Percentiles rank a stretch among this genome's conserved stretches.
Evolutionary conservation across 2,113 vertebrate genomes (phyloP).

Genomic region (Pterocles burchelli): DNA sequence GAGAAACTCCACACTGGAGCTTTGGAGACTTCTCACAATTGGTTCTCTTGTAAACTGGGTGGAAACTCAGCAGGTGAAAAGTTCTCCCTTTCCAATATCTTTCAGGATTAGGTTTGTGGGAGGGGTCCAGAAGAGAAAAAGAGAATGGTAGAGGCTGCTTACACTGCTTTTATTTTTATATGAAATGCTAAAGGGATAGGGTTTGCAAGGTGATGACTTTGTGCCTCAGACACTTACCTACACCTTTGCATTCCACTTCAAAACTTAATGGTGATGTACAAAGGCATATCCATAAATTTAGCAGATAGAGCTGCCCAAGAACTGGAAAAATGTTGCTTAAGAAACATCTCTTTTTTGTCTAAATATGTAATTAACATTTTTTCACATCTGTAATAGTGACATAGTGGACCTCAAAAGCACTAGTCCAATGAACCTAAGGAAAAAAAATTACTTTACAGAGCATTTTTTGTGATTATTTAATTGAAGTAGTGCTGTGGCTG

Average conservation of each 20-base stretch:
- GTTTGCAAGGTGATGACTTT: not conserved
- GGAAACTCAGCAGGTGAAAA: not conserved
- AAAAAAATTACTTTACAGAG: not conserved
- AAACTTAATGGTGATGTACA: not conserved
- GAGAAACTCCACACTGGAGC: not conserved
- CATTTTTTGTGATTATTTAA: not conserved
- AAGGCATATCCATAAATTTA: not conserved
- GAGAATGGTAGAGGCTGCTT: not conserved
- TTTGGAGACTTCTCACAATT: not conserved
- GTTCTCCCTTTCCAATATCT: not conserved
- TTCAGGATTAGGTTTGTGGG: not conserved
- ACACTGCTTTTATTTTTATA: not conserved
- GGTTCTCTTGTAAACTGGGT: not conserved
- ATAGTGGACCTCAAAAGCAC: not conserved
- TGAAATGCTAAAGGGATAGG: not conserved
- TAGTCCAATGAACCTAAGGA: not conserved
- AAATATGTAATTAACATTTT: not conserved
- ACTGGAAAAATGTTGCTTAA: not conserved
- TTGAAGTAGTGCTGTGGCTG: not conserved
- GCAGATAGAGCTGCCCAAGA: not conserved
- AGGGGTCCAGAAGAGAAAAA: not conserved
- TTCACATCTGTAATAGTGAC: not conserved
- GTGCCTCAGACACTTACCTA: not conserved
- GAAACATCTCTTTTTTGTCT: not conserved
- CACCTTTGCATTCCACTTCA: not conserved